Percentiles rank a stretch among this genome's conserved stretches.
Evolutionary conservation across 2,797 vertebrate species (phyloP).

Genomic region (Hemitrygon akajei): DNA sequence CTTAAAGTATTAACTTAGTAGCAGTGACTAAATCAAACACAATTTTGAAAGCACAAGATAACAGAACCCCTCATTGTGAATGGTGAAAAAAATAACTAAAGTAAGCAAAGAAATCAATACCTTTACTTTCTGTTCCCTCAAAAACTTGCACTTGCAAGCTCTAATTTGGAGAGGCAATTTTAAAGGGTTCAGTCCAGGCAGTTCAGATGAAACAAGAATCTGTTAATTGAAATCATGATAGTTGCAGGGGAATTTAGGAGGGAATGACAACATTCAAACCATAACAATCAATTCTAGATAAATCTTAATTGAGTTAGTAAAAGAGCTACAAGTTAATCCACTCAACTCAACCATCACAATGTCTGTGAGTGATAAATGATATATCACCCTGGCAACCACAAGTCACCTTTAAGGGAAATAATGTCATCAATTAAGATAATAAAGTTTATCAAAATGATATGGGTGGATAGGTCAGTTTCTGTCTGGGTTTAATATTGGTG

Average conservation of each 20-base stretch:
- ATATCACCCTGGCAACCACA: not conserved
- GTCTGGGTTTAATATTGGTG: too few relatives aligned
- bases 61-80: not conserved
- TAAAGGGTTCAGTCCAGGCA: not conserved
- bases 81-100: not conserved
- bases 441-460: not conserved
- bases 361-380: not conserved
- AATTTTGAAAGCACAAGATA: not conserved
- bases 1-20: too few relatives aligned
- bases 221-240: slow-evolving; percentile 20
- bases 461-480: not conserved
- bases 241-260: not conserved
- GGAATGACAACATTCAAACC: not conserved
- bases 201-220: not conserved
- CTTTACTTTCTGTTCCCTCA: not conserved
- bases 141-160: not conserved
- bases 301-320: not conserved
- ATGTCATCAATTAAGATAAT: not conserved
- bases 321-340: not conserved
- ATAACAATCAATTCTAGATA: not conserved
- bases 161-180: not conserved
- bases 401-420: not conserved
- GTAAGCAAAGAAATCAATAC: not conserved
- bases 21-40: too few relatives aligned
- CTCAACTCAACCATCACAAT: not conserved